These are phyloP conservation scores for Hydrocynus forskahlii DNA, from an alignment of 2,797 vertebrate genomes.

Conservation along the genomic window DNA sequence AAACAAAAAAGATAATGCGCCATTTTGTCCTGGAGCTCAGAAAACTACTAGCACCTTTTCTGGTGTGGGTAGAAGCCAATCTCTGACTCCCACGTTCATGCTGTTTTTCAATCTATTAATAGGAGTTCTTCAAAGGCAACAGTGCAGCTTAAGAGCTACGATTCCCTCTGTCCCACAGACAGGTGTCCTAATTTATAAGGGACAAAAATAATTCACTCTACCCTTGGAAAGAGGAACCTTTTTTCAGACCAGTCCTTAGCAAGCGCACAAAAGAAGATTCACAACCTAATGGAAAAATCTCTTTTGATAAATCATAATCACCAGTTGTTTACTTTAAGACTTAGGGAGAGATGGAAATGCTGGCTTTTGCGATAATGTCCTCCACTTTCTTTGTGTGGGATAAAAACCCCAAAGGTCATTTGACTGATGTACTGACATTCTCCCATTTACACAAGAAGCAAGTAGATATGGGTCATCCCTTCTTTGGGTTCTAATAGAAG, in stretches of 20 bases:
- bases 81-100: neutral
- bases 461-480: neutral
- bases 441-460: neutral
- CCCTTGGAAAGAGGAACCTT: constrained; percentile 53
- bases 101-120: constrained; percentile 50
- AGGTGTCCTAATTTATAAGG: constrained; percentile 65
- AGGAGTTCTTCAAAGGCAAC: constrained; percentile 49
- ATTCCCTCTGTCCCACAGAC: constrained; percentile 58
- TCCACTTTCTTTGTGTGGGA: neutral
- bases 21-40: neutral
- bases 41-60: neutral
- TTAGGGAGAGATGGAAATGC: neutral
- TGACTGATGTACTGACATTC: constrained; percentile 15
- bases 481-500: neutral
- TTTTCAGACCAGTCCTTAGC: constrained; percentile 37
- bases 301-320: constrained; percentile 40
- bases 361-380: neutral
- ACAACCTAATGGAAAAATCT: constrained; percentile 47
- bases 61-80: neutral
- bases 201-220: constrained; percentile 60
- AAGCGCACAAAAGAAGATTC: constrained; percentile 37
- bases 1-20: neutral
- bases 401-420: constrained; percentile 8
- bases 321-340: constrained; percentile 18
- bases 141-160: constrained; percentile 39